Evolutionary conservation across 2,797 vertebrate species (phyloP).

Genomic region (Borostomias antarcticus): DNA sequence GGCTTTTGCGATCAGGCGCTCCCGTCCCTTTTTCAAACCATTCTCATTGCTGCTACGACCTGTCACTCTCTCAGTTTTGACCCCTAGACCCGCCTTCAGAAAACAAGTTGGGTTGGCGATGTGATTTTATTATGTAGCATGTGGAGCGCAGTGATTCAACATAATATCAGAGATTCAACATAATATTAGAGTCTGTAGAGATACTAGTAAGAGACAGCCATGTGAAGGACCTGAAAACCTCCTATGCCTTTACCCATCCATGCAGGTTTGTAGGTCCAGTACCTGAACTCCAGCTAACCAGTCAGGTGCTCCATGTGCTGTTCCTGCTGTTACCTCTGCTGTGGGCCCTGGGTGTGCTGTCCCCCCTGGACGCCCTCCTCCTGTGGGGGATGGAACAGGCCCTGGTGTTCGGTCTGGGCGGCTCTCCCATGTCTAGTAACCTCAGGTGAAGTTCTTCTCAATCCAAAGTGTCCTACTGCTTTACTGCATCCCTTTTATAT

Average conservation of each 20-base stretch:
- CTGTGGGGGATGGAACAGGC: constrained; percentile 95
- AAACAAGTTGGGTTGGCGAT: no score
- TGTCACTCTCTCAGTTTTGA: no score
- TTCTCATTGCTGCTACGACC: no score
- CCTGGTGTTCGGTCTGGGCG: constrained; percentile 92
- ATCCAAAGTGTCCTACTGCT: not conserved
- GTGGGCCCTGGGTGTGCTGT: constrained; percentile 93
- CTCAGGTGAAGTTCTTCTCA: constrained; percentile 65
- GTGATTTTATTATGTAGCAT: no score
- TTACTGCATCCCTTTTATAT: not conserved
- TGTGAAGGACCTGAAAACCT: no score
- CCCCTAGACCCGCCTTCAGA: no score
- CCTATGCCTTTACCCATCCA: constrained; percentile 5
- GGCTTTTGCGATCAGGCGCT: no score
- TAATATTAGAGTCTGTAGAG: no score
- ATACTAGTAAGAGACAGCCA: no score
- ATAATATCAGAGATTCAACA: no score
- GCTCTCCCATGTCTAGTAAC: constrained; percentile 94
- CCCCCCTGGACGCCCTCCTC: constrained; percentile 91
- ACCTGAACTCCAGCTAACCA: constrained; percentile 85
- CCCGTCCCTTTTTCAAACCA: no score
- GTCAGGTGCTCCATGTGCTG: constrained; percentile 91
- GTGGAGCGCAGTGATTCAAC: no score
- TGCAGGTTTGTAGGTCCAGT: constrained; percentile 82
- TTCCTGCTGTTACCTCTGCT: constrained; percentile 92